phyloP scores from a whole-genome alignment of 2,113 vertebrate species.

The Syngnathoides biaculeatus region DNA sequence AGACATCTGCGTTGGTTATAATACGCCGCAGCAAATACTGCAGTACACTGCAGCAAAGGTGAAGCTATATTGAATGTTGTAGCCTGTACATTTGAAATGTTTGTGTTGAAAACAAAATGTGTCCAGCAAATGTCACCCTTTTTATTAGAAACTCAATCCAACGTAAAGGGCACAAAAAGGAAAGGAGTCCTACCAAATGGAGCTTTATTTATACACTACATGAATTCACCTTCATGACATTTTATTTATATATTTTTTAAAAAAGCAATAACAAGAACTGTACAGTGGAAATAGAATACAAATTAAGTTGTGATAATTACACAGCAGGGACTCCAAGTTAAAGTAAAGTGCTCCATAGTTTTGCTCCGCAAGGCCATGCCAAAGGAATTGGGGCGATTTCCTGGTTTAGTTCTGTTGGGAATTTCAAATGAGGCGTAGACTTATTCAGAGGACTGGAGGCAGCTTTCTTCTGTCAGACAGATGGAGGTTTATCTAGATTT shows the following conservation, averaged over 20 bases:
- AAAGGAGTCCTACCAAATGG: constrained; percentile 11
- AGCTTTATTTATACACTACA: constrained; percentile 48
- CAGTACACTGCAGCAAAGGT: not conserved
- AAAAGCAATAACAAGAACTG: constrained; percentile 51
- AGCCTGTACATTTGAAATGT: constrained; percentile 14
- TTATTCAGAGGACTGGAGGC: constrained; percentile 14
- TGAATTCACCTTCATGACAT: constrained; percentile 47
- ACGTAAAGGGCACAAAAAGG: not conserved
- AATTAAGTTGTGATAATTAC: constrained; percentile 10
- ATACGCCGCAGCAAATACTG: not conserved
- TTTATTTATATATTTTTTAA: constrained; percentile 17
- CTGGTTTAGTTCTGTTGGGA: constrained; percentile 12
- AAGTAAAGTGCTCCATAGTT: constrained; percentile 28
- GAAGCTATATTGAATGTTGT: constrained; percentile 5
- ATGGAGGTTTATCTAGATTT: constrained; percentile 35
- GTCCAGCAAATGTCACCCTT: not conserved
- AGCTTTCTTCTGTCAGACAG: constrained; percentile 18
- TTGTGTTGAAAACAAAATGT: constrained; percentile 11
- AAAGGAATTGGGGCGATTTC: constrained; percentile 20
- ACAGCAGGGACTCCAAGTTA: constrained; percentile 23
- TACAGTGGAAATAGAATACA: constrained; percentile 37
- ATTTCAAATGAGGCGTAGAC: constrained; percentile 28
- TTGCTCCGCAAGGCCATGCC: constrained; percentile 14
- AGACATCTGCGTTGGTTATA: not conserved
- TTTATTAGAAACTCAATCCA: not conserved